These are phyloP conservation scores for Aurelia coerulea DNA, from an alignment of 30 jellyfish, hydroid and myxozoan species.

Conservation along the genomic window DNA sequence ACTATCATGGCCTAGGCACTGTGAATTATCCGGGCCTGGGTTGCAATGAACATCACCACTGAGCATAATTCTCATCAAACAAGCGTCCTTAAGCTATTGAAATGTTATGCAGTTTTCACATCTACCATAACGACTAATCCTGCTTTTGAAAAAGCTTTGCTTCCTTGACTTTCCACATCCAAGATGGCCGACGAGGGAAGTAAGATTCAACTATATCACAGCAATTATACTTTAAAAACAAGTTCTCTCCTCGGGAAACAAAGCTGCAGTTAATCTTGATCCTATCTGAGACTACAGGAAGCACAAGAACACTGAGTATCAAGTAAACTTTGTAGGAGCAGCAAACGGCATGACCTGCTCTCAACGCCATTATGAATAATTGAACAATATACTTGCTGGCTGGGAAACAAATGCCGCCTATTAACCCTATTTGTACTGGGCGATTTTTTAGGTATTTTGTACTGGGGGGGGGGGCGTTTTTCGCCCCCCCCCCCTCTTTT, in stretches of 20 bases:
- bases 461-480: too few species aligned
- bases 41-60: slow-evolving; percentile 26
- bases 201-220: slow-evolving; percentile 7
- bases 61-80: slow-evolving; percentile 15
- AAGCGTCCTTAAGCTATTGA: slow-evolving; percentile 8
- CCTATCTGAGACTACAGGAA: not conserved
- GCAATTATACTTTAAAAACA: not conserved
- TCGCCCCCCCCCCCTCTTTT: too few species aligned
- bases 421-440: too few species aligned
- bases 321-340: slow-evolving; percentile 30
- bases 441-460: too few species aligned
- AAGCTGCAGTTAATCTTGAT: slow-evolving; percentile 3
- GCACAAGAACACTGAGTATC: slow-evolving; percentile 33
- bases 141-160: slow-evolving; percentile 15
- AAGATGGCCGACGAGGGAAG: slow-evolving; percentile 16
- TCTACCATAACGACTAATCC: slow-evolving; percentile 18
- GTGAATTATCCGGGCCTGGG: slow-evolving; percentile 8
- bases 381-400: too few species aligned
- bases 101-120: slow-evolving; percentile 8
- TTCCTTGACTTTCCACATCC: slow-evolving; percentile 8
- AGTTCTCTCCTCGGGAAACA: slow-evolving; percentile 25
- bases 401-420: too few species aligned
- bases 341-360: slow-evolving; percentile 27
- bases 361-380: slow-evolving; percentile 41
- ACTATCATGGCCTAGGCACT: slow-evolving; percentile 1